Evolutionary conservation across 2,888 invertebrate genomes (phyloP).

Genomic region (Noctua fimbriata): DNA sequence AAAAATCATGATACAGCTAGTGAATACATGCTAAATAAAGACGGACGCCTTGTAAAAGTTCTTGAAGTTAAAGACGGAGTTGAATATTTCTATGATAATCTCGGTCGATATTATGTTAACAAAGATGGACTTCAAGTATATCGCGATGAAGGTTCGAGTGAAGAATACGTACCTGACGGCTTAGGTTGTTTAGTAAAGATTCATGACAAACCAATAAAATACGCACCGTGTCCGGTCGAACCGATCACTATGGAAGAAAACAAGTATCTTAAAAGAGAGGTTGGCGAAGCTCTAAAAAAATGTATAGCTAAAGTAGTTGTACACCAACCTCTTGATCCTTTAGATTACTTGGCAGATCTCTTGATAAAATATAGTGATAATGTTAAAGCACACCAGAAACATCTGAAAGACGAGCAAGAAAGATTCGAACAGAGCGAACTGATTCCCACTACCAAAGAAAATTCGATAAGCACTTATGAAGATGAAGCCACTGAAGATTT

Average conservation of each 20-base stretch:
- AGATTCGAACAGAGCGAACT: constrained; percentile 56
- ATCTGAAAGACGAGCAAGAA: constrained; percentile 49
- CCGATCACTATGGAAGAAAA: constrained; percentile 67
- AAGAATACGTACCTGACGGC: constrained; percentile 68
- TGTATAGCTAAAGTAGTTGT: constrained; percentile 74
- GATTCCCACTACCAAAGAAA: constrained; percentile 24
- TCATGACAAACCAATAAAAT: constrained; percentile 12
- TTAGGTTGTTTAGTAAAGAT: constrained; percentile 69
- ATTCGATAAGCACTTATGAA: constrained; percentile 16
- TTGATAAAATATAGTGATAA: constrained; percentile 68
- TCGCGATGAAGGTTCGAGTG: constrained; percentile 56
- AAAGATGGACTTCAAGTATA: constrained; percentile 65
- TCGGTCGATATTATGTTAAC: constrained; percentile 70
- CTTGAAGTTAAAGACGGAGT: constrained; percentile 64
- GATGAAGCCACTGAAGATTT: constrained; percentile 44
- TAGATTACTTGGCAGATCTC: constrained; percentile 69
- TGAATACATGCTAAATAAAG: constrained; percentile 67
- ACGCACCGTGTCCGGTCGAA: constrained; percentile 49
- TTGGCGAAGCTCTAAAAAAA: constrained; percentile 72
- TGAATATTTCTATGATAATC: constrained; percentile 68
- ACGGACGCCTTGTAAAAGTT: constrained; percentile 66
- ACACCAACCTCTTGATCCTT: constrained; percentile 73
- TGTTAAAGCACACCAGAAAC: constrained; percentile 48
- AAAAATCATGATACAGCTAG: constrained; percentile 65
- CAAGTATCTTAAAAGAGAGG: constrained; percentile 68